Percentiles rank a stretch among this genome's conserved stretches.
Evolutionary conservation across 2,888 invertebrate genomes (phyloP).

Genomic region (Aphodius sticticus): DNA sequence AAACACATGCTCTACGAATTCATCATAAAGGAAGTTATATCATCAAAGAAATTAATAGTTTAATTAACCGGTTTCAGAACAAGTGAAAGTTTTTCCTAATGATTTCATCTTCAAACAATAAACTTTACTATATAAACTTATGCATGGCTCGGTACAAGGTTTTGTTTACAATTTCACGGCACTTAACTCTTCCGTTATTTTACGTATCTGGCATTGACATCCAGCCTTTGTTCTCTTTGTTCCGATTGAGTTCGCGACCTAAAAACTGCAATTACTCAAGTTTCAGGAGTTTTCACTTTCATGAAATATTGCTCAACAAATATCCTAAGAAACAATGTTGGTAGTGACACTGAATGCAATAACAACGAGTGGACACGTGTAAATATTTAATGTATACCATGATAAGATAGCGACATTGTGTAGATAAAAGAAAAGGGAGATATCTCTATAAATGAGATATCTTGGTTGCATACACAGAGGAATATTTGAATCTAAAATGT

Average conservation of each 20-base stretch:
- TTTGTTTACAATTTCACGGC: conserved; percentile 4
- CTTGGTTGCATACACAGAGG: background rate
- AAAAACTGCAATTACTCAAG: background rate
- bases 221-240: conserved; percentile 4
- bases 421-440: too few species aligned
- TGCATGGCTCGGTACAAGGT: background rate
- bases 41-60: background rate
- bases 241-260: background rate
- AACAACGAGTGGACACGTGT: background rate
- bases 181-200: conserved; percentile 4
- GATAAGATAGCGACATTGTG: background rate
- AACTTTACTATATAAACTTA: background rate
- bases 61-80: background rate
- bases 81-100: too few species aligned
- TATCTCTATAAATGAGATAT: too few species aligned
- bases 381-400: background rate
- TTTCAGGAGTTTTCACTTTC: background rate
- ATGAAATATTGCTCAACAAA: background rate
- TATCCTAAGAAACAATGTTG: background rate
- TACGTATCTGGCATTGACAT: background rate
- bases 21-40: too few species aligned
- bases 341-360: background rate
- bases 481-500: background rate
- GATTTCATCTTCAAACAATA: background rate
- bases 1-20: too few species aligned